Base-by-base conservation (phyloP, 2,888 invertebrate genomes). In the Xanthorhoe designata region DNA sequence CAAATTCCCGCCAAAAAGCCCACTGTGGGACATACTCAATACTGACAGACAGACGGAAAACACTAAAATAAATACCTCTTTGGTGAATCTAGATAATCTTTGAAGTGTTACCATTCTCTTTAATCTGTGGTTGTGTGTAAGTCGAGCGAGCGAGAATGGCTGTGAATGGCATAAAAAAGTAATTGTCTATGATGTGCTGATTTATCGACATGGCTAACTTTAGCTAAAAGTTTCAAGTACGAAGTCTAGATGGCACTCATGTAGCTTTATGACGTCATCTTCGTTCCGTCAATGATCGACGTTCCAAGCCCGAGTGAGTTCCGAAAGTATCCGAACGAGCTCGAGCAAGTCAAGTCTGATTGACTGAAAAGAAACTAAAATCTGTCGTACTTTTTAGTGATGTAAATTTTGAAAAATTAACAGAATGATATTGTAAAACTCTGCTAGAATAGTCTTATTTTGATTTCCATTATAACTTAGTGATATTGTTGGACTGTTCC, bases 321-420 rank as follows among this genome's bases (percentile, higher is more conserved):
- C 94, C 96, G 96, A 95, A 92, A 87, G 86, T 89, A 85, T 84
- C 95, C 96, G 96, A 96, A 94, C 81, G 87, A 85, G 80, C 81
- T 94, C 81, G 87, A 85, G 80, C 81, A 84, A 85, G 84, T 79
- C 83, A 83, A 84, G 95, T 95, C 95, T 95, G 59, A 59, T 50
- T 19, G 54, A 54, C 54, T 54, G 95, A 95, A n/a, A n/a, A n/a
- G n/a, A n/a, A 94, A 93, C 92, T 91, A 91, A 94, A 95, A 95
- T 92, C 91, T 90, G 89, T 92, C 91, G 93, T 95, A 95, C 95
- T 94, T 94, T 92, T 85, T 90, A 91, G 90, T 92, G 91, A 94
- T 94, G 93, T 94, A 94, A 93, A 92, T 90, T 90, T 91, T 86
- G 88, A 91, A 94, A 91, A 90, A 88, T 89, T 88, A 90, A 86